Conservation (phyloP, 2,113 vertebrate species). For the Paradoxurus hermaphroditus region DNA sequence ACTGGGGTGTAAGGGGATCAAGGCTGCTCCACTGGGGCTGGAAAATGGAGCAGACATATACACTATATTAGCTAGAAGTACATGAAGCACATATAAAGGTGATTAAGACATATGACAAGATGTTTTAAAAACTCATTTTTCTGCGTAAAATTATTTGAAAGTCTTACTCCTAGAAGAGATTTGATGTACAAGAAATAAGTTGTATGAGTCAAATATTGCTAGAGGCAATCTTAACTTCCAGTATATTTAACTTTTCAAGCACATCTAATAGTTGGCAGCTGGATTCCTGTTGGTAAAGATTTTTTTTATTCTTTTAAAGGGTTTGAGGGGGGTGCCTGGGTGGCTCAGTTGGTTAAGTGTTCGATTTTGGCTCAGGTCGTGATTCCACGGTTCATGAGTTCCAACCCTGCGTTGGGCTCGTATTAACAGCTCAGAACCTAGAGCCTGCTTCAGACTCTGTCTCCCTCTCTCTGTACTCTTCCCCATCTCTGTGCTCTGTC, state of each 20-base stretch:
- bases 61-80: not conserved
- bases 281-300: not conserved
- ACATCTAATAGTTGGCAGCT: slow-evolving; percentile 24
- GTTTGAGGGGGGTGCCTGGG: not conserved
- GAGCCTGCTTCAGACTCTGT: too few relatives aligned
- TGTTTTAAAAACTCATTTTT: not conserved
- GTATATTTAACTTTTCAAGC: not conserved
- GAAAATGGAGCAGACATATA: not conserved
- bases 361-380: too few relatives aligned
- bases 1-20: not conserved
- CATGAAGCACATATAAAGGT: not conserved
- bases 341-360: too few relatives aligned
- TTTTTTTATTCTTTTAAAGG: slow-evolving; percentile 15
- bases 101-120: not conserved
- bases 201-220: not conserved
- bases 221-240: not conserved
- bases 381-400: too few relatives aligned
- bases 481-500: too few relatives aligned
- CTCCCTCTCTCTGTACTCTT: too few relatives aligned
- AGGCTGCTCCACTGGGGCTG: not conserved
- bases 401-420: too few relatives aligned
- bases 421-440: too few relatives aligned
- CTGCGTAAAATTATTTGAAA: not conserved
- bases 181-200: not conserved
- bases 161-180: not conserved